phyloP scores from a whole-genome alignment of 2,113 vertebrate genomes.

The Sorex araneus region DNA sequence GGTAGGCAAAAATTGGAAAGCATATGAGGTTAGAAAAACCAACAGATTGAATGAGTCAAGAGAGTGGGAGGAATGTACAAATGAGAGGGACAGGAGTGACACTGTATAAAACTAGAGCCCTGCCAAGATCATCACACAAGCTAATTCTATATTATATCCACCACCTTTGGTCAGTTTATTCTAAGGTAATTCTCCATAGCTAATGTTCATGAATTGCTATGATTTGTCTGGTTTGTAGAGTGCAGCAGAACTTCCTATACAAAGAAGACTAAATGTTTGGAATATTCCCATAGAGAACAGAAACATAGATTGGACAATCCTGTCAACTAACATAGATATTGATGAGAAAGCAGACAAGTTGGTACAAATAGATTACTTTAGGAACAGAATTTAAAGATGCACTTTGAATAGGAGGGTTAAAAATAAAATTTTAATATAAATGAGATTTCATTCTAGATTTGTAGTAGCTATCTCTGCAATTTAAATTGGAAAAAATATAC shows the following conservation, averaged over 20 bases:
- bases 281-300: neutral
- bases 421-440: neutral
- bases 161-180: neutral
- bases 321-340: neutral
- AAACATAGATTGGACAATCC: neutral
- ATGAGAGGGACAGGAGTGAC: neutral
- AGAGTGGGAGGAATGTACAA: neutral
- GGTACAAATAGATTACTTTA: neutral
- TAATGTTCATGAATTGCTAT: neutral
- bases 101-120: neutral
- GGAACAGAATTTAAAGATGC: neutral
- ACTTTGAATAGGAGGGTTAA: neutral
- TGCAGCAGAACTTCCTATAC: neutral
- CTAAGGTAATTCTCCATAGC: neutral
- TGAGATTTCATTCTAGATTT: too few species aligned
- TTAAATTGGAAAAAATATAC: neutral
- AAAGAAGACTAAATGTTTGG: neutral
- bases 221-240: neutral
- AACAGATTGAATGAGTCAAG: neutral
- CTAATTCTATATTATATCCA: too few species aligned
- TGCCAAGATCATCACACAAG: neutral
- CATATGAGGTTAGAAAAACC: neutral
- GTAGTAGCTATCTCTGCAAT: neutral
- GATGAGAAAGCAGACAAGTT: neutral
- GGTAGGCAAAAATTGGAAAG: neutral